Evolutionary conservation across 2,797 vertebrate genomes (phyloP), one percentile per base, ranked within the genome.

Genomic region (Poliocrania exsul): DNA sequence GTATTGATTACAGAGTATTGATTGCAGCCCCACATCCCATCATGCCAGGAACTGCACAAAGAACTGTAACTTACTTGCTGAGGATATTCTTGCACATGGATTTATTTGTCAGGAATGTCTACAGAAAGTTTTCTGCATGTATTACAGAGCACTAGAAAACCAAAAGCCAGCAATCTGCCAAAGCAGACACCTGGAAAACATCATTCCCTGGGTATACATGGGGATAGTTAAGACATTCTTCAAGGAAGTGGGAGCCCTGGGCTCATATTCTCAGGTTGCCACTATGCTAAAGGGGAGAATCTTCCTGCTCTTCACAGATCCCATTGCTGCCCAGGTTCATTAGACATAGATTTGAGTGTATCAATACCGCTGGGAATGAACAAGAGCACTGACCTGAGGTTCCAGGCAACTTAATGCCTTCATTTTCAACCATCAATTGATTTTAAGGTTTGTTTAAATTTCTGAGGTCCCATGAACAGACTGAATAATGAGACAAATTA

Each of bases 151-250:
- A 14, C n/a, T 72, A 47, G 12, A 53, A 72, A 80, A 42, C 16
- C 23, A 66, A 54, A 82, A 49, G 11, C 16, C 37, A 12, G 37
- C 47, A 75, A 29, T 33, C 29, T 54, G n/a, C 13, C 51, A 62
- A 73, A 88, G 51, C 38, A 87, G 77, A 60, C 40, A 70, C 25
- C 42, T 29, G 31, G 19, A 81, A 81, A 88, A 7, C 0, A 0
- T 12, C 0, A 0, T 37, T 57, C 13, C 83, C 2, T 4, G 8
- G 26, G 12, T 15, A 17, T 23, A 54, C 11, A 11, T 3, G 15
- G n/a, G 20, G 12, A 28, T 16, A 44, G 67, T 19, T 35, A 57
- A 57, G 47, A 80, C 12, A 17, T 4, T 60, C 4, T 29, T 37
- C 23, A 17, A 65, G 31, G 23, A 66, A 82, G 44, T 16, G 4